A percentile compares a stretch with the other conserved stretches of the same genome.
Evolutionary conservation across 2,113 vertebrate species (phyloP).

Genomic region (Rhizomys pruinosus): DNA sequence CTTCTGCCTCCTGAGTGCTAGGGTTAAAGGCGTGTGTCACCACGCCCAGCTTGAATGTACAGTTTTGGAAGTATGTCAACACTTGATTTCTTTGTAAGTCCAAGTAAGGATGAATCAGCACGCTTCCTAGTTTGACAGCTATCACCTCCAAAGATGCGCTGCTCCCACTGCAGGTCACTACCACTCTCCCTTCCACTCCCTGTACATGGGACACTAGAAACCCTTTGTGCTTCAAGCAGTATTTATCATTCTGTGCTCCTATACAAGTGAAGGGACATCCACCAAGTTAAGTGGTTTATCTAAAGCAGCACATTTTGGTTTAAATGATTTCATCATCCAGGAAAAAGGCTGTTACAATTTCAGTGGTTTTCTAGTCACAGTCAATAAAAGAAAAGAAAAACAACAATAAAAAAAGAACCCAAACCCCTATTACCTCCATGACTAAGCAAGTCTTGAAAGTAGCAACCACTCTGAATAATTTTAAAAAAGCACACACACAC

Average conservation of each 20-base stretch:
- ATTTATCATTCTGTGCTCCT: slow-evolving; percentile 41
- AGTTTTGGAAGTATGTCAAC: slow-evolving; percentile 44
- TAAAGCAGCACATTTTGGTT: slow-evolving; percentile 49
- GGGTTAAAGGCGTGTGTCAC: too few relatives aligned
- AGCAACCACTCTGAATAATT: slow-evolving; percentile 41
- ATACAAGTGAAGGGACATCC: slow-evolving; percentile 36
- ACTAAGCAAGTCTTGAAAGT: slow-evolving; percentile 61
- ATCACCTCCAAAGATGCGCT: background rate
- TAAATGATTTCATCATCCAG: slow-evolving; percentile 63
- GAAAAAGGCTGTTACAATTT: slow-evolving; percentile 63
- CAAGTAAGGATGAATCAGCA: slow-evolving; percentile 13
- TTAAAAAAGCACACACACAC: slow-evolving; percentile 46
- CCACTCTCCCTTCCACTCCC: background rate
- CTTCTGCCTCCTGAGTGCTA: background rate
- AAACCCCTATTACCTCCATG: slow-evolving; percentile 33
- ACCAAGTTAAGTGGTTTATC: slow-evolving; percentile 56
- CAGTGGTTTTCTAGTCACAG: slow-evolving; percentile 70
- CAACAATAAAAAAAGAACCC: background rate
- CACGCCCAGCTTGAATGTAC: too few relatives aligned
- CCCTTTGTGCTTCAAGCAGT: slow-evolving; percentile 29
- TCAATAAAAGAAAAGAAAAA: slow-evolving; percentile 58
- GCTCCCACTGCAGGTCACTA: background rate
- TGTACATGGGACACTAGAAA: slow-evolving; percentile 6
- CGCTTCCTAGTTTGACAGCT: slow-evolving; percentile 13
- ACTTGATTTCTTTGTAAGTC: slow-evolving; percentile 21